Conservation (phyloP, 1,140 invertebrate genomes). For the Eupristina koningsbergeri region DNA sequence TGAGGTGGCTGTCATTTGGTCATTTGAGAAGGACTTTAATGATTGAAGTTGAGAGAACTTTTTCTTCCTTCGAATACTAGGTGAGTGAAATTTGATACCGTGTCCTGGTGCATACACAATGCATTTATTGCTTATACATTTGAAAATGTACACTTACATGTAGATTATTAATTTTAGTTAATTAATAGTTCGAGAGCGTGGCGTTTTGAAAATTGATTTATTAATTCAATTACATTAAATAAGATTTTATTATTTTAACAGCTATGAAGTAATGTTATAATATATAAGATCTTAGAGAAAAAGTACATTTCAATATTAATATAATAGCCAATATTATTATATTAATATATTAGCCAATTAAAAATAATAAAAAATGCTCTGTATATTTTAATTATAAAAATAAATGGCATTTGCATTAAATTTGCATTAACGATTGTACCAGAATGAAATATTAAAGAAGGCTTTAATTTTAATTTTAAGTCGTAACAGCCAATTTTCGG, state of each 20-base stretch:
- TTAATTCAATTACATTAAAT: background rate
- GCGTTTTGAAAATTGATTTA: background rate
- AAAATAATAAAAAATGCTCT: too few species aligned
- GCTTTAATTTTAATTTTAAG: too few species aligned
- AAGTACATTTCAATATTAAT: background rate
- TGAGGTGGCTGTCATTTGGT: slow-evolving; percentile 53
- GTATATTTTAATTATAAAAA: too few species aligned
- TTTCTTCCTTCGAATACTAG: slow-evolving; percentile 60
- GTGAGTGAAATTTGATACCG: slow-evolving; percentile 44
- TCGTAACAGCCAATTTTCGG: too few species aligned
- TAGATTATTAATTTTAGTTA: background rate
- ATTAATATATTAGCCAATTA: too few species aligned
- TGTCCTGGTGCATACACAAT: background rate
- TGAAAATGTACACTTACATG: background rate
- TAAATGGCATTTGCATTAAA: background rate
- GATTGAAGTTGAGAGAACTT: slow-evolving; percentile 55
- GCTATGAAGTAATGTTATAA: too few species aligned
- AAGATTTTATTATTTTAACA: too few species aligned
- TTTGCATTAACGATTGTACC: too few species aligned
- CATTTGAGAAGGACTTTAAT: slow-evolving; percentile 70
- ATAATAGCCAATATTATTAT: background rate
- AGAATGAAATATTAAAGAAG: too few species aligned
- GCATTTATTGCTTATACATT: slow-evolving; percentile 13
- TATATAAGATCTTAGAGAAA: background rate
- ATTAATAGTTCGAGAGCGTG: background rate